phyloP scores from a whole-genome alignment of 1,140 invertebrate genomes.

The Manduca sexta region DNA sequence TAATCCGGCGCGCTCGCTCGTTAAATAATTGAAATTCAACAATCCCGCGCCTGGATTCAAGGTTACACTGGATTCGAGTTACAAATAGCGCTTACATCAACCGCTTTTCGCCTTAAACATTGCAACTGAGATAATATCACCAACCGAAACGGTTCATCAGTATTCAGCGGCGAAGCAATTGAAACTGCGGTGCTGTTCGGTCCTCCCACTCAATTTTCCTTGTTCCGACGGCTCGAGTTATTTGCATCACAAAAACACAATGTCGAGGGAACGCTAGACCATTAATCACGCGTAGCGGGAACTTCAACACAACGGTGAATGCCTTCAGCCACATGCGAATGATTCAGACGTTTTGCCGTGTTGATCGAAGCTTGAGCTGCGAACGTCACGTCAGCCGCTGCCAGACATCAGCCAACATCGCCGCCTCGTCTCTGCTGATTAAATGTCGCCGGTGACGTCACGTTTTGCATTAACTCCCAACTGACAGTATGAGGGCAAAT shows the following conservation, averaged over 20 bases:
- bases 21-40: background rate
- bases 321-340: slow-evolving; percentile 58
- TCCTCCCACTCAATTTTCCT: slow-evolving; percentile 66
- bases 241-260: slow-evolving; percentile 71
- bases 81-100: slow-evolving; percentile 27
- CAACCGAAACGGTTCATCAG: slow-evolving; percentile 63
- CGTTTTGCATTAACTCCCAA: slow-evolving; percentile 8
- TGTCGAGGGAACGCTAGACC: slow-evolving; percentile 62
- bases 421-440: slow-evolving; percentile 11
- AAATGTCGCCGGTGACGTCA: slow-evolving; percentile 11
- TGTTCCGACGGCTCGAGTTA: slow-evolving; percentile 65
- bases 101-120: slow-evolving; percentile 35
- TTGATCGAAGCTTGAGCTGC: slow-evolving; percentile 32
- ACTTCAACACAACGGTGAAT: slow-evolving; percentile 51
- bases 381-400: no score
- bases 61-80: slow-evolving; percentile 2
- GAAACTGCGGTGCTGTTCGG: slow-evolving; percentile 61
- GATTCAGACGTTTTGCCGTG: slow-evolving; percentile 55
- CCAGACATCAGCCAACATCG: slow-evolving; percentile 5
- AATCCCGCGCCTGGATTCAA: background rate
- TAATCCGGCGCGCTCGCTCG: no score
- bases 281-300: slow-evolving; percentile 66
- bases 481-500: slow-evolving; percentile 2
- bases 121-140: slow-evolving; percentile 49
- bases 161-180: slow-evolving; percentile 66